These are phyloP conservation scores for Aplochiton taeniatus DNA, from an alignment of 2,797 vertebrate genomes.

Conservation along the genomic window DNA sequence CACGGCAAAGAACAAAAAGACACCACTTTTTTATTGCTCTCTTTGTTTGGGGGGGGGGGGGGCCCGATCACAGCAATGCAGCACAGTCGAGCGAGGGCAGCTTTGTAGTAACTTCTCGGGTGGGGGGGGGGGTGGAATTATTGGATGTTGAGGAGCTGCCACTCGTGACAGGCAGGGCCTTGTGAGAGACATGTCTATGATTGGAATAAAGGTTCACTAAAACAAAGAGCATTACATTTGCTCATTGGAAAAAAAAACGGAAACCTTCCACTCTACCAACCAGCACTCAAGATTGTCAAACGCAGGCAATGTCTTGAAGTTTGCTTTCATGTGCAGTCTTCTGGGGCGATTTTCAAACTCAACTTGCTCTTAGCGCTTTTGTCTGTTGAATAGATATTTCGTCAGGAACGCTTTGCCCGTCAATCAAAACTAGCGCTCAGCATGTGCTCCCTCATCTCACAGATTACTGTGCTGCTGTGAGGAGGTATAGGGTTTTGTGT, in stretches of 20 bases:
- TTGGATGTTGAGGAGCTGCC: conserved; percentile 39
- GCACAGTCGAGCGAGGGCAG: conserved; percentile 17
- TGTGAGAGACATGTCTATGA: conserved; percentile 48
- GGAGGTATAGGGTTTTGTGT: conserved; percentile 14
- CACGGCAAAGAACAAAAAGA: conserved; percentile 52
- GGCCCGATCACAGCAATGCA: conserved; percentile 20
- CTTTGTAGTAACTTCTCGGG: conserved; percentile 41
- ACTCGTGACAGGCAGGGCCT: conserved; percentile 38
- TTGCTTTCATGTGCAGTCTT: conserved; percentile 61
- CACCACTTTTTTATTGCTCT: conserved; percentile 44
- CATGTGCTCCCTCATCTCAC: conserved; percentile 17
- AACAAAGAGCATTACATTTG: conserved; percentile 52
- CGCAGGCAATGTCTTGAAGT: conserved; percentile 36
- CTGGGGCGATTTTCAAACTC: conserved; percentile 60
- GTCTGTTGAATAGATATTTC: conserved; percentile 57
- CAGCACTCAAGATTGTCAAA: conserved; percentile 42
- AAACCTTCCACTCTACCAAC: conserved; percentile 45
- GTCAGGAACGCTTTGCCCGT: conserved; percentile 56
- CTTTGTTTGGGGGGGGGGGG: too few relatives aligned
- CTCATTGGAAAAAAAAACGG: conserved; percentile 29
- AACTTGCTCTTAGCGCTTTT: conserved; percentile 49
- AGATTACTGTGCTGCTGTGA: conserved; percentile 40
- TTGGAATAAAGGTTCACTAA: conserved; percentile 46
- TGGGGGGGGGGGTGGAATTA: conserved; percentile 46
- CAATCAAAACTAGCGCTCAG: conserved; percentile 58